These are phyloP conservation scores for Sthenelais limicola DNA, from an alignment of 2,888 invertebrate species.

Conservation along the genomic window DNA sequence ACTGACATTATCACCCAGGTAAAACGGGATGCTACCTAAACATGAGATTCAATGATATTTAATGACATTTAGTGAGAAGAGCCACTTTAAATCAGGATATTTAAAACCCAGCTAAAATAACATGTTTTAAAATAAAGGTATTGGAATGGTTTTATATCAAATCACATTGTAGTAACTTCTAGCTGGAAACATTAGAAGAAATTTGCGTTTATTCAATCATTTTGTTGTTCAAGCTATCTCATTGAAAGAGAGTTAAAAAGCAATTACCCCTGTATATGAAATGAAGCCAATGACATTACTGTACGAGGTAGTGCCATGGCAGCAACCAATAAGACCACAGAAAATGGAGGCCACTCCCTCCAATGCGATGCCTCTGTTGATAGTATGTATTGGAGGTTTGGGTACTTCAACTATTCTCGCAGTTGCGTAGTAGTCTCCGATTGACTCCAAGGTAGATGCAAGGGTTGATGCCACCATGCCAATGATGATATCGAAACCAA, in stretches of 20 bases:
- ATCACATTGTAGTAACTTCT: no score
- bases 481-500: not conserved
- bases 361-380: conserved; percentile 37
- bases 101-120: no score
- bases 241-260: no score
- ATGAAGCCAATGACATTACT: conserved; percentile 41
- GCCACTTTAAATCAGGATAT: no score
- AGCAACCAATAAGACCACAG: conserved; percentile 32
- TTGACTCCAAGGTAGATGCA: conserved; percentile 16
- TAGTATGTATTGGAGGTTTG: conserved; percentile 10
- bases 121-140: no score
- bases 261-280: conserved; percentile 36
- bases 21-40: conserved; percentile 23
- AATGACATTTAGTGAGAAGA: no score
- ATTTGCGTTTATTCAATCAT: no score
- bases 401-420: conserved; percentile 7
- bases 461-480: conserved; percentile 14
- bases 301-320: conserved; percentile 37
- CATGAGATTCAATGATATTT: no score
- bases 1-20: conserved; percentile 16
- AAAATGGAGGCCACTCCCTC: conserved; percentile 27
- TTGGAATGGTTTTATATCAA: no score
- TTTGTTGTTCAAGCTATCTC: no score
- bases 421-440: conserved; percentile 38
- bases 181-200: no score